Evolutionary conservation across 2,888 invertebrate genomes (phyloP).

Genomic region (Eurois occulta): DNA sequence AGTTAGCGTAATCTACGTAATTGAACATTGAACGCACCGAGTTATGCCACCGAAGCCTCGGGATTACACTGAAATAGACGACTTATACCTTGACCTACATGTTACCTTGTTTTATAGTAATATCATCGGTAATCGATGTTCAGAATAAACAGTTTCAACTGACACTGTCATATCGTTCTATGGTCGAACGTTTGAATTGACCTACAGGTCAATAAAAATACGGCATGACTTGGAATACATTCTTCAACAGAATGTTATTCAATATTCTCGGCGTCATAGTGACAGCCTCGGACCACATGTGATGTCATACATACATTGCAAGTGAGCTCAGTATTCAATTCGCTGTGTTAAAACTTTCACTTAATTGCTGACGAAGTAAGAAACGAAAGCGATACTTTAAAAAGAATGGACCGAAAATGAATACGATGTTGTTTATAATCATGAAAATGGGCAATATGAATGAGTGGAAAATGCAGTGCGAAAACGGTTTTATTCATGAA

Average conservation of each 20-base stretch:
- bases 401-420: conserved; percentile 23
- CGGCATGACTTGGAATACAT: conserved; percentile 18
- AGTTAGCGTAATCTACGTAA: conserved; percentile 52
- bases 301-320: conserved; percentile 54
- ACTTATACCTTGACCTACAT: conserved; percentile 60
- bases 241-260: conserved; percentile 36
- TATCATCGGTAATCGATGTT: conserved; percentile 26
- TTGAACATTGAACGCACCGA: conserved; percentile 46
- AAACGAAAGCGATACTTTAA: conserved; percentile 51
- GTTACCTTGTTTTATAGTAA: conserved; percentile 30
- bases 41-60: conserved; percentile 60
- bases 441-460: conserved; percentile 59
- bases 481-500: conserved; percentile 66
- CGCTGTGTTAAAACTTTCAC: conserved; percentile 57
- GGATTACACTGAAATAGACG: conserved; percentile 65
- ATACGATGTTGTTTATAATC: conserved; percentile 39
- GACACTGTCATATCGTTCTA: conserved; percentile 7
- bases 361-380: conserved; percentile 42
- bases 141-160: conserved; percentile 9
- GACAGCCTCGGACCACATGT: conserved; percentile 21
- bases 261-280: conserved; percentile 39
- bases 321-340: conserved; percentile 48
- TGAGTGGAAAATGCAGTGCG: conserved; percentile 54
- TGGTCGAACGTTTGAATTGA: neutral
- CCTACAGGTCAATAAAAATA: neutral